phyloP scores from a whole-genome alignment of 2,113 vertebrate genomes.

The Lynx canadensis region DNA sequence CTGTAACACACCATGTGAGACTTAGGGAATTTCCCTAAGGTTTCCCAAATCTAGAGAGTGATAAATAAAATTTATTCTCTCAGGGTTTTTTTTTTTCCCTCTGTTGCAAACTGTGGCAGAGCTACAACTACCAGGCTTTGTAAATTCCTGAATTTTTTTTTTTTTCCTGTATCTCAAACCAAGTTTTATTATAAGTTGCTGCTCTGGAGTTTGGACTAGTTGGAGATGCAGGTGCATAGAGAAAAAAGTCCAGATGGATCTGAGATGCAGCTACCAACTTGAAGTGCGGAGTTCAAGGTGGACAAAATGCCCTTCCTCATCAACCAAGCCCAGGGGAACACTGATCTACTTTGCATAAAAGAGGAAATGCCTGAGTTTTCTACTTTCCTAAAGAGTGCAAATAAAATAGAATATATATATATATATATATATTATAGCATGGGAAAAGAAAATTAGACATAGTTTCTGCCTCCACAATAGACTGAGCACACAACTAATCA shows the following conservation, averaged over 20 bases:
- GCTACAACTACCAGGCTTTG: neutral
- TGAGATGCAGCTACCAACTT: neutral
- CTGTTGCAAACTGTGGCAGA: neutral
- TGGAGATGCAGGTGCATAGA: neutral
- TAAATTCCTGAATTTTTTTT: neutral
- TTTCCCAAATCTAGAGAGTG: neutral
- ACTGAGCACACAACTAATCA: constrained; percentile 23
- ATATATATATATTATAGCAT: neutral
- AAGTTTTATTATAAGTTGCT: neutral
- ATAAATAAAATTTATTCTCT: neutral
- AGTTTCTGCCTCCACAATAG: neutral
- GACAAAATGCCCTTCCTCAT: neutral
- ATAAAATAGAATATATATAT: neutral
- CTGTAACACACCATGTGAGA: neutral
- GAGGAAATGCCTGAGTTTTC: neutral
- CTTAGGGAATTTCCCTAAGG: neutral
- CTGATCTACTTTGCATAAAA: neutral
- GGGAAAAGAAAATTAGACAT: neutral
- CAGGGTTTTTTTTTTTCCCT: neutral
- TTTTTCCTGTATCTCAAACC: neutral
- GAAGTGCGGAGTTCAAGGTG: neutral
- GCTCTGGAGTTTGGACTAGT: neutral
- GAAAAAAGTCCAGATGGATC: neutral
- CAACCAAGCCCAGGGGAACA: neutral
- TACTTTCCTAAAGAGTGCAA: neutral